Conservation (phyloP, 2,797 vertebrate species). For the Lacerta viridis region DNA sequence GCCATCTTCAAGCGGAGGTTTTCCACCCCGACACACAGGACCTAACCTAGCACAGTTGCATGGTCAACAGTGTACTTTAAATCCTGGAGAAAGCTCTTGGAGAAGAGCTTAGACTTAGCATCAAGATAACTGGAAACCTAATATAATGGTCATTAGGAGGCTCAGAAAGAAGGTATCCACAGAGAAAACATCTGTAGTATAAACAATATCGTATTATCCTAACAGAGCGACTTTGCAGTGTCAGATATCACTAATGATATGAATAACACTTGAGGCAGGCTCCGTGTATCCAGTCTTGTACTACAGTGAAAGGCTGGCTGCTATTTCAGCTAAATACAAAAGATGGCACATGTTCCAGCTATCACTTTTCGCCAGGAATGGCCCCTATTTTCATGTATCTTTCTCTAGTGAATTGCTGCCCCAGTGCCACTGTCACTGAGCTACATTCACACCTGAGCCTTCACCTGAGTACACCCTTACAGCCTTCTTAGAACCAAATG, state of each 20-base stretch:
- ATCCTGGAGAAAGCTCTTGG: background rate
- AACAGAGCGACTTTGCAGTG: background rate
- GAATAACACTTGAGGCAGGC: background rate
- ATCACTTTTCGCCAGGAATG: no score
- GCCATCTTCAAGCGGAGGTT: no score
- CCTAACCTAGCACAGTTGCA: no score
- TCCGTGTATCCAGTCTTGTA: background rate
- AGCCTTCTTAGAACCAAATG: no score
- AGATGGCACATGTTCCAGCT: background rate
- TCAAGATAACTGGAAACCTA: background rate
- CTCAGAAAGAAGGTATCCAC: background rate
- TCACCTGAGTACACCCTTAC: no score
- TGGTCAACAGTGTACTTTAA: background rate
- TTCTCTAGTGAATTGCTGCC: no score
- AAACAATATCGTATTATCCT: background rate
- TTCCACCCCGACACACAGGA: no score
- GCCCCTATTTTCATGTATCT: no score
- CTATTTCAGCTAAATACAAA: background rate
- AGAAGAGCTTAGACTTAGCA: background rate
- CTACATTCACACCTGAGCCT: no score
- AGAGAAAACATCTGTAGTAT: background rate
- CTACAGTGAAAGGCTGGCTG: background rate
- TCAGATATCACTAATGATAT: background rate
- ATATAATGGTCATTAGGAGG: conserved; percentile 3
- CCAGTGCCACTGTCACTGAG: no score